Conservation (phyloP, 2,888 invertebrate genomes). For the Mythimna ferrago region DNA sequence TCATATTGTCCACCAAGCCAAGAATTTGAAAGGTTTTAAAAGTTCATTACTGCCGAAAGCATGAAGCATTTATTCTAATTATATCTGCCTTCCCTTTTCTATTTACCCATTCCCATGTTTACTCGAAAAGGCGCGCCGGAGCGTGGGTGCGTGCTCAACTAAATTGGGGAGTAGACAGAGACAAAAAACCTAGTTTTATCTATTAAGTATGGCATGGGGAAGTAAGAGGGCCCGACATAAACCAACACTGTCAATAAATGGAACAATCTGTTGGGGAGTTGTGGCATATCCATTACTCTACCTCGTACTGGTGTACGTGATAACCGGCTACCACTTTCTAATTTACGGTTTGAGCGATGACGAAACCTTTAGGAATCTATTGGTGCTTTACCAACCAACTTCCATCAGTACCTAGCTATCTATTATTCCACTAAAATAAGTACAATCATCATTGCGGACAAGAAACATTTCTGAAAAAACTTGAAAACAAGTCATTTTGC, state of each 20-base stretch:
- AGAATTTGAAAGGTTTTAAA: constrained; percentile 47
- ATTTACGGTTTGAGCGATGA: constrained; percentile 70
- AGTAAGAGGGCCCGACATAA: constrained; percentile 78
- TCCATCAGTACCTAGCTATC: background rate
- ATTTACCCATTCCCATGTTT: constrained; percentile 89
- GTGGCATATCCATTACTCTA: constrained; percentile 81
- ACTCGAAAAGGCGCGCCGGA: constrained; percentile 87
- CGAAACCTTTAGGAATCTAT: constrained; percentile 59
- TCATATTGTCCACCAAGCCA: background rate
- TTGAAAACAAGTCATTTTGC: constrained; percentile 28
- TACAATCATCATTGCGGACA: background rate
- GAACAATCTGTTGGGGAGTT: constrained; percentile 78
- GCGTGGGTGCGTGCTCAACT: constrained; percentile 87
- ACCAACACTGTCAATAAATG: constrained; percentile 83
- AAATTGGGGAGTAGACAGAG: constrained; percentile 88
- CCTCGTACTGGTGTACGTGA: constrained; percentile 70
- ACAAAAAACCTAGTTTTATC: constrained; percentile 79
- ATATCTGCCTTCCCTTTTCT: constrained; percentile 87
- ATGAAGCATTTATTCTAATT: constrained; percentile 88
- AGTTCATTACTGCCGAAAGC: constrained; percentile 71
- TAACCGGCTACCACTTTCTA: constrained; percentile 83
- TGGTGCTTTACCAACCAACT: constrained; percentile 30
- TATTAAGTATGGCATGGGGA: constrained; percentile 71
- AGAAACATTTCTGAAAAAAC: constrained; percentile 17
- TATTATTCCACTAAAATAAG: constrained; percentile 3